These are phyloP conservation scores for Montipora capitata DNA, from an alignment of 92 coral and sea anemone genomes.

Conservation along the genomic window DNA sequence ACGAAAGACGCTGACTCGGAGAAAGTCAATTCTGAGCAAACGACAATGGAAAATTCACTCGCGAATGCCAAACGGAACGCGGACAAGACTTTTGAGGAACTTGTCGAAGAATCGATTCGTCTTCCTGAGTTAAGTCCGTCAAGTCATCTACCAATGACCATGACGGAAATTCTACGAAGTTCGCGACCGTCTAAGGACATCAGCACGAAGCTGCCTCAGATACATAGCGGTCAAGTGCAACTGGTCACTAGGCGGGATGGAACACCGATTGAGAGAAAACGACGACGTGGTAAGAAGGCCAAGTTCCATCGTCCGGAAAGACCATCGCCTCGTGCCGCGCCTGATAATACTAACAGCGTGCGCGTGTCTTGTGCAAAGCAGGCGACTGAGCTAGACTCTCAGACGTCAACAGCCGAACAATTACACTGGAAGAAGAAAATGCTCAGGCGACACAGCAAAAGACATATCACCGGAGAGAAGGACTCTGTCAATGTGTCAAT, in stretches of 20 bases:
- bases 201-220: constrained; percentile 43
- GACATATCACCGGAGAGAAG: constrained; percentile 55
- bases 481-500: constrained; percentile 57
- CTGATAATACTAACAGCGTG: constrained; percentile 20
- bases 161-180: constrained; percentile 69
- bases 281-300: constrained; percentile 63
- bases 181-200: constrained; percentile 41
- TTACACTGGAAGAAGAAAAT: constrained; percentile 69
- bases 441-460: constrained; percentile 69
- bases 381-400: constrained; percentile 10
- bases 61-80: constrained; percentile 5
- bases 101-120: constrained; percentile 70
- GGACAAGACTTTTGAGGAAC: constrained; percentile 73
- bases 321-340: constrained; percentile 39
- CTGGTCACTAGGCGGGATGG: constrained; percentile 32
- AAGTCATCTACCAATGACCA: constrained; percentile 60
- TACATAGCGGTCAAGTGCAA: constrained; percentile 43
- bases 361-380: constrained; percentile 41
- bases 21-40: not conserved
- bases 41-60: constrained; percentile 13
- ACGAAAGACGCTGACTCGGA: constrained; percentile 6
- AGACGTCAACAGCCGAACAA: constrained; percentile 15
- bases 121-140: constrained; percentile 65
- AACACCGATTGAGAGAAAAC: constrained; percentile 43
- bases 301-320: constrained; percentile 53